Conservation (phyloP, 2,797 vertebrate species). For the Myripristis murdjan region DNA sequence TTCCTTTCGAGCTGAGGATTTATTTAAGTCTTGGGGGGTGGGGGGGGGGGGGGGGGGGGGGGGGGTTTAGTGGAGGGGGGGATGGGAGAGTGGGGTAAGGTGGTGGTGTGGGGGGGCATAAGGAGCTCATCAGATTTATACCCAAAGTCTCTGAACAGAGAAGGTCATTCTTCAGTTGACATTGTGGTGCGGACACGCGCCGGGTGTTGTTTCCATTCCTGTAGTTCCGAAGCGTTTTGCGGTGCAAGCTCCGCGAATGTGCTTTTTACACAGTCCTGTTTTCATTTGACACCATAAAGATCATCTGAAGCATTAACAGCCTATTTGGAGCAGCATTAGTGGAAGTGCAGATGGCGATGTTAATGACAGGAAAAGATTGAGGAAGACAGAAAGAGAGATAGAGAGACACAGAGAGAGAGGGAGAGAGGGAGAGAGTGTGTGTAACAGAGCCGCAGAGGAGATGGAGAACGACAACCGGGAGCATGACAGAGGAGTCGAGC, state of each 20-base stretch:
- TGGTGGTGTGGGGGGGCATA: too few species aligned
- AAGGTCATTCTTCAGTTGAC: conserved; percentile 71
- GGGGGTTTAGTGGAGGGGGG: too few species aligned
- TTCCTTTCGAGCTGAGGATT: conserved; percentile 10
- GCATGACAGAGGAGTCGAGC: conserved; percentile 36
- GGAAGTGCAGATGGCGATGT: conserved; percentile 61
- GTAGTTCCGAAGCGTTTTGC: conserved; percentile 12
- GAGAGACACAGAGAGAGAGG: conserved; percentile 45
- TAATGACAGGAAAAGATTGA: conserved; percentile 61
- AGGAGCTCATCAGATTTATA: conserved; percentile 76
- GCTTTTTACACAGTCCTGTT: conserved; percentile 35
- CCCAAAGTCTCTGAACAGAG: conserved; percentile 48
- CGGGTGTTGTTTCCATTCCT: conserved; percentile 19
- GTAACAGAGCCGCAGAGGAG: too few species aligned
- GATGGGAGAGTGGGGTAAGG: too few species aligned
- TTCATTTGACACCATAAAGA: conserved; percentile 46
- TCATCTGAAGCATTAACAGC: conserved; percentile 45
- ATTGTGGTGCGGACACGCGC: conserved; percentile 23
- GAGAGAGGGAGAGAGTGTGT: too few species aligned
- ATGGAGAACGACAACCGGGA: conserved; percentile 35
- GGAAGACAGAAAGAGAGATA: conserved; percentile 27
- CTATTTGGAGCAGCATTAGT: conserved; percentile 43
- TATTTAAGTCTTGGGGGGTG: conserved; percentile 5
- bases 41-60: conserved; percentile 8
- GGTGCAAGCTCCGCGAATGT: conserved; percentile 9